A percentile compares a stretch with the other conserved stretches of the same genome.
These are phyloP conservation scores for Lepidurus apus DNA, from an alignment of 1,140 invertebrate species.

Conservation along the genomic window DNA sequence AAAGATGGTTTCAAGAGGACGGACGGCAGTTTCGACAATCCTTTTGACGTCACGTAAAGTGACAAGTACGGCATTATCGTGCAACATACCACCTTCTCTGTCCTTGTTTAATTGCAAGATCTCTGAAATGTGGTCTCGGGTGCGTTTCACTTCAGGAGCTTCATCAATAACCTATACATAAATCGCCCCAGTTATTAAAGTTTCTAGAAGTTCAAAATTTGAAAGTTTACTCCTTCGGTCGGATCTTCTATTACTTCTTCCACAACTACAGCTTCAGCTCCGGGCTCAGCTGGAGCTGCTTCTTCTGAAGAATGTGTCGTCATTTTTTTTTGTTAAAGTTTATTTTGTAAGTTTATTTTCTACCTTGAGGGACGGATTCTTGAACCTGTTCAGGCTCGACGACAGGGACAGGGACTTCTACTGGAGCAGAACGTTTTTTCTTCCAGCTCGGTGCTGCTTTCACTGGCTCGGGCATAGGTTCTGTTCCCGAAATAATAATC, in stretches of 20 bases:
- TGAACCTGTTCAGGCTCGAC: neutral
- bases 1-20: conserved; percentile 80
- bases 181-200: conserved; percentile 30
- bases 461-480: conserved; percentile 32
- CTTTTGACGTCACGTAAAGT: conserved; percentile 79
- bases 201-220: conserved; percentile 30
- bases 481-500: neutral
- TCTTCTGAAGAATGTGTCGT: neutral
- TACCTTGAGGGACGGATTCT: neutral
- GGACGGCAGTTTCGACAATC: conserved; percentile 79
- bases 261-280: conserved; percentile 31
- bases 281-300: conserved; percentile 32
- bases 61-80: conserved; percentile 55
- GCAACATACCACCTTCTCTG: conserved; percentile 58
- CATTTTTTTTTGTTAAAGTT: no score
- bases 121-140: conserved; percentile 71
- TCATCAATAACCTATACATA: conserved; percentile 47
- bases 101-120: conserved; percentile 65
- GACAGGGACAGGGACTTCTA: conserved; percentile 23
- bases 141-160: conserved; percentile 67
- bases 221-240: conserved; percentile 42
- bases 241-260: conserved; percentile 35
- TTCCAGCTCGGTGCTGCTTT: neutral
- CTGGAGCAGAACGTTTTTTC: conserved; percentile 30
- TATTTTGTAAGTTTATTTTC: neutral